Evolutionary conservation across 2,888 invertebrate species (phyloP), one percentile per base, ranked within the genome.

Genomic region (Eupelmus urozonus): DNA sequence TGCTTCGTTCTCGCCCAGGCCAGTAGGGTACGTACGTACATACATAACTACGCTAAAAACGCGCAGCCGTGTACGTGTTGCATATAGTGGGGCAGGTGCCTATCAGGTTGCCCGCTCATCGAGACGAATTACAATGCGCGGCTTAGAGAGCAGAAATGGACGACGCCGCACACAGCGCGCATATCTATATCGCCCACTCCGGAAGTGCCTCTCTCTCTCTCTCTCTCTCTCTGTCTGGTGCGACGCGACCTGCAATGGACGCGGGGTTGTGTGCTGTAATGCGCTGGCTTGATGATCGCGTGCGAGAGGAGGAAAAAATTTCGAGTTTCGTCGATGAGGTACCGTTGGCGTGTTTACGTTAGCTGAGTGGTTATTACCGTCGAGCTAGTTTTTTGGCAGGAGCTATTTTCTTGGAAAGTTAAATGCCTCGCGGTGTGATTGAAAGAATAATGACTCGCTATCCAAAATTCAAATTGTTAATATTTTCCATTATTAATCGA

Each of bases 41-140:
- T 34, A 9, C 9, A 34, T 34, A 34, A 5, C 3, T 34, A 25
- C 20, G 16, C 45, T n/a, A n/a, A n/a, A n/a, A n/a, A 25, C 63
- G 13, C 27, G 27, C 11, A 34, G 18, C 7, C 27, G 16, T 23
- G 34, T 34, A 34, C 9, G 9, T 29, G 81, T n/a, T n/a, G n/a
- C 82, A 84, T 76, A 82, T 84, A 85, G 85, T 85, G 85, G 86
- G 84, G 85, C 84, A 83, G 79, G 80, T 79, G 82, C 83, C 85
- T 83, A 86, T 85, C 87, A 87, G 87, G 87, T 86, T 87, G 86
- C 86, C 85, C 87, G 86, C 85, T 83, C 87, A 87, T 86, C 85
- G 87, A 85, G 83, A 87, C 87, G 86, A 87, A 86, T 87, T 86
- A 87, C 87, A 87, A 87, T 87, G 87, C 86, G 83, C 63, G 11